phyloP scores from a whole-genome alignment of 1,140 invertebrate genomes.

The Diuraphis noxia region DNA sequence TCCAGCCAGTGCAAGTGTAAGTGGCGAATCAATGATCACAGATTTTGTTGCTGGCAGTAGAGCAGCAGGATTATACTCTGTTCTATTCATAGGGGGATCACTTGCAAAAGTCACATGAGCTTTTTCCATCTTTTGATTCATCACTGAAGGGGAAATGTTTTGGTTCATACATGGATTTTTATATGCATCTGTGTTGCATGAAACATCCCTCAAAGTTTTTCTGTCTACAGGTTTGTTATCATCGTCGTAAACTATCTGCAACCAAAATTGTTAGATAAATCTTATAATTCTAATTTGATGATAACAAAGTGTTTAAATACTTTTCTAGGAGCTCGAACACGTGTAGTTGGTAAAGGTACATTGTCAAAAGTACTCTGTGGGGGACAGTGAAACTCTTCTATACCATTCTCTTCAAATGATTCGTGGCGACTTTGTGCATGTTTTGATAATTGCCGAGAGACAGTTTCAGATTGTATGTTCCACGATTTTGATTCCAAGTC shows the following conservation, averaged over 20 bases:
- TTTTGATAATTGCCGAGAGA: neutral
- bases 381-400: neutral
- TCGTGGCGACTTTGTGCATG: neutral
- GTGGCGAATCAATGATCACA: conserved; percentile 41
- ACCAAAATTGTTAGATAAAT: neutral
- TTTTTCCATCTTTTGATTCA: neutral
- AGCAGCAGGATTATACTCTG: neutral
- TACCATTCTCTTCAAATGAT: neutral
- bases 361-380: conserved; percentile 32
- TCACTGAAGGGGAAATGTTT: neutral
- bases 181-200: neutral
- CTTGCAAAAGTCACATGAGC: conserved; percentile 24
- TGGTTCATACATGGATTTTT: conserved; percentile 17
- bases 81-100: neutral
- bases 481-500: neutral
- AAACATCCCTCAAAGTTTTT: neutral
- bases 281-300: neutral
- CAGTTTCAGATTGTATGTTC: neutral
- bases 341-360: conserved; percentile 40
- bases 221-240: neutral
- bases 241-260: conserved; percentile 31
- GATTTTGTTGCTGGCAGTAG: neutral
- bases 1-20: conserved; percentile 31
- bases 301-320: neutral
- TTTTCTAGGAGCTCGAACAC: conserved; percentile 23